phyloP scores from a whole-genome alignment of 2,797 vertebrate species.

The Decapterus maruadsi region DNA sequence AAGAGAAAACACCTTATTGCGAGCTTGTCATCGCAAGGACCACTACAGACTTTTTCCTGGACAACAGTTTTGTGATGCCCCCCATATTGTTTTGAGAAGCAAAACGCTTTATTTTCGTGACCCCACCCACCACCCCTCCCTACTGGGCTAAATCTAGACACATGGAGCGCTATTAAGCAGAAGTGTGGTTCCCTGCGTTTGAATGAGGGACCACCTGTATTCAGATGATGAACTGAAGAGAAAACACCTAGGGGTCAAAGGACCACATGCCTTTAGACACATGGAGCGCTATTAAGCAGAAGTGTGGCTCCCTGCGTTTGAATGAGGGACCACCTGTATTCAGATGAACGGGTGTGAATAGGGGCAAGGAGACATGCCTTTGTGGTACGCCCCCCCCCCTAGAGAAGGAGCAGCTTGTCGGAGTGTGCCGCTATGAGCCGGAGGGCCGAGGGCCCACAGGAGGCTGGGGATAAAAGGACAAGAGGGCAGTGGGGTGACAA shows the following conservation, averaged over 20 bases:
- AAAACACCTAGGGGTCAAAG: too few species aligned
- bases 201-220: constrained; percentile 81
- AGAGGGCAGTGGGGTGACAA: constrained; percentile 78
- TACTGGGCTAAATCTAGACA: constrained; percentile 46
- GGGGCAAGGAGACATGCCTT: constrained; percentile 63
- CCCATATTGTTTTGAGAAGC: too few species aligned
- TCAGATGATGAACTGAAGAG: too few species aligned
- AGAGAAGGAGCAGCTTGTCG: constrained; percentile 81
- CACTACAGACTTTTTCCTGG: too few species aligned
- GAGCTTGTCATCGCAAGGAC: not conserved
- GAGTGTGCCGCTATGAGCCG: constrained; percentile 82
- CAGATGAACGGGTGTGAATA: constrained; percentile 75
- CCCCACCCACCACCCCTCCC: constrained; percentile 1
- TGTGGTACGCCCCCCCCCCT: constrained; percentile 55
- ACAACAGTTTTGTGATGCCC: too few species aligned
- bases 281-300: constrained; percentile 58
- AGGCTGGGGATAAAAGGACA: constrained; percentile 71
- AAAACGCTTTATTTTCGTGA: too few species aligned
- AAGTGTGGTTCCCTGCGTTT: constrained; percentile 66
- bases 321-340: constrained; percentile 82
- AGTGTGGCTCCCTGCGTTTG: constrained; percentile 63
- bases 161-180: constrained; percentile 55
- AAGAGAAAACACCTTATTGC: not conserved
- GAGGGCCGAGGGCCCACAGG: constrained; percentile 51
- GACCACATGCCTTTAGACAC: too few species aligned